Evolutionary conservation across 2,797 vertebrate species (phyloP), one percentile per base, ranked within the genome.

Genomic region (Emydoidea blandingii): DNA sequence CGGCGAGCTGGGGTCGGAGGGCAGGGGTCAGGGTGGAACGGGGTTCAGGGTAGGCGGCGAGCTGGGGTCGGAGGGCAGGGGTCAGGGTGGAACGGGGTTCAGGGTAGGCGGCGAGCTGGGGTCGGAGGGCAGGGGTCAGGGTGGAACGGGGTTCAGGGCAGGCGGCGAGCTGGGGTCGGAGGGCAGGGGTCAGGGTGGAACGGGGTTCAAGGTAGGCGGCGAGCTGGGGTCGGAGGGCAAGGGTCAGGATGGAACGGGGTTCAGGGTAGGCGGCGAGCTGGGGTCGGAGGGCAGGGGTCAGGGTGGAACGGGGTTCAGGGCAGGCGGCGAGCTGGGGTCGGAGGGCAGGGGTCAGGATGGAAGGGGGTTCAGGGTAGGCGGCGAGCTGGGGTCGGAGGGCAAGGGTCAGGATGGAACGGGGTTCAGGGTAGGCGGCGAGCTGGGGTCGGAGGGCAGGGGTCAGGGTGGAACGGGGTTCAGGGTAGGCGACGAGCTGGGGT

Each of bases 191-290:
- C 27, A 8, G 79, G 79, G 2, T 44, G 29, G 44, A 44, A 44
- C 1, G 44, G 44, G 44, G 44, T 44, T 44, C 44, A 44, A 7
- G 44, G 47, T 0, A 5, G 79, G 14, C 6, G 15, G 47, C 1
- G 14, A 52, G 19, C 12, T 21, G 50, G 25, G 50, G 44, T 18
- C 11, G 6, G 50, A 57, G 47, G 68, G 34, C 10, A 12, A 4
- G 23, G 56, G 54, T 56, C 54, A 3, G 54, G 54, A 5, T 8
- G 54, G 54, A 56, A 52, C 5, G 54, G 54, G 25, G 21, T 56
- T 56, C 4, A 10, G 21, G 23, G 5, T 5, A 19, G n/a, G 68
- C 16, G 18, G 37, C 4, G 19, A 53, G 44, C 50, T 41, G 37
- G 47, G 68, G n/a, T 27, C 9, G 25, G 54, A 27, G 23, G 54